phyloP scores from a whole-genome alignment of 2,113 vertebrate genomes.

The Tragulus kanchil region DNA sequence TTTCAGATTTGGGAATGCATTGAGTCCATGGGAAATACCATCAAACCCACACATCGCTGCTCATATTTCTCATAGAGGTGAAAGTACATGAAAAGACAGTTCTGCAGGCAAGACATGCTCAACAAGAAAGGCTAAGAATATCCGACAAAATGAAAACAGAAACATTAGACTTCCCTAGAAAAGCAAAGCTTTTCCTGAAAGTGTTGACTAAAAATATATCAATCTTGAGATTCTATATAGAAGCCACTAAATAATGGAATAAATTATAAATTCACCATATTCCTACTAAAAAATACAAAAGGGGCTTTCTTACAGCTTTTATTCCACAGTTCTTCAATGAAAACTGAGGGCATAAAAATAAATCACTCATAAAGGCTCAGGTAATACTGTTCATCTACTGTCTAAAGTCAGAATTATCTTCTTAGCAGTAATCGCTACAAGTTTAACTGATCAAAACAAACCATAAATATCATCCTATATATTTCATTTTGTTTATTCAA shows the following conservation, averaged over 20 bases:
- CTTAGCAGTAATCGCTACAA: not conserved
- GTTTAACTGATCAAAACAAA: conserved; percentile 34
- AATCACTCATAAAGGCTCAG: not conserved
- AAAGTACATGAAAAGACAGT: not conserved
- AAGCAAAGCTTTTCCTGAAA: conserved; percentile 35
- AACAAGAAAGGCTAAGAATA: not conserved
- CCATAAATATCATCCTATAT: not conserved
- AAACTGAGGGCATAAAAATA: not conserved
- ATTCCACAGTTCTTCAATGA: not conserved
- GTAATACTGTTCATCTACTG: not conserved
- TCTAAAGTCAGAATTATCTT: not conserved
- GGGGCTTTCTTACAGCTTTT: not conserved
- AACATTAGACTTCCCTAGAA: not conserved
- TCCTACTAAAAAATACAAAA: not conserved
- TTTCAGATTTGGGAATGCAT: not conserved
- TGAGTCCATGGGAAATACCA: not conserved
- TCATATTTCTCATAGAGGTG: not conserved
- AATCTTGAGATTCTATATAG: conserved; percentile 20
- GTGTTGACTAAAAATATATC: not conserved
- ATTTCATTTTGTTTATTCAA: not conserved
- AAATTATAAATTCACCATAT: conserved; percentile 9
- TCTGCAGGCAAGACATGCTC: not conserved
- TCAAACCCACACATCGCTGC: not conserved
- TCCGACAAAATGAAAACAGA: not conserved
- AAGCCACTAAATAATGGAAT: not conserved